These are phyloP conservation scores for Orthonevra nobilis DNA, from an alignment of 2,888 invertebrate genomes.

Conservation along the genomic window DNA sequence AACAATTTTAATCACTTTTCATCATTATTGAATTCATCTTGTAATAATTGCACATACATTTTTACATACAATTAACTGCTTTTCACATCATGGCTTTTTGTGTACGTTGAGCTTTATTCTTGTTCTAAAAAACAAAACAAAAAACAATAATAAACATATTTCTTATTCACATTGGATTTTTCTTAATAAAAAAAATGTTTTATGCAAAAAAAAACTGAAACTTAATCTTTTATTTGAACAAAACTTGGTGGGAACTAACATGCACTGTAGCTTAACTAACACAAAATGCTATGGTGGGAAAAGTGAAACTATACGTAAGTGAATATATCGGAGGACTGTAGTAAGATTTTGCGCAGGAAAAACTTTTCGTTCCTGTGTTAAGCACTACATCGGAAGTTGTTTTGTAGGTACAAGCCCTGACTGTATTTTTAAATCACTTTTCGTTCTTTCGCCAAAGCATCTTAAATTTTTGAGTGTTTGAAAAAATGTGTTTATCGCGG, in stretches of 20 bases:
- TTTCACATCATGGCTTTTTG: conserved; percentile 74
- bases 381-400: too few species aligned
- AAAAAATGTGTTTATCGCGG: too few species aligned
- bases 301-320: too few species aligned
- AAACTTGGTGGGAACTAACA: conserved; percentile 33
- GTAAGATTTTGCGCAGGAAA: too few species aligned
- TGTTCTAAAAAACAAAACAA: conserved; percentile 56
- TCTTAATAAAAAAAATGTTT: conserved; percentile 52
- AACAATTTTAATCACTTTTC: not conserved
- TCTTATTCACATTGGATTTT: conserved; percentile 73
- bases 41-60: conserved; percentile 10
- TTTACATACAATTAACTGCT: conserved; percentile 52
- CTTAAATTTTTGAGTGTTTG: too few species aligned
- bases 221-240: conserved; percentile 59
- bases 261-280: conserved; percentile 75
- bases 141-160: too few species aligned
- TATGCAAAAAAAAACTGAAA: conserved; percentile 55
- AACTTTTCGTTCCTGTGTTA: too few species aligned
- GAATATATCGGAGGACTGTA: too few species aligned
- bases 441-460: too few species aligned
- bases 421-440: too few species aligned
- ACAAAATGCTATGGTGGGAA: conserved; percentile 75
- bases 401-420: too few species aligned
- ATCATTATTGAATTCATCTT: conserved; percentile 43
- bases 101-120: conserved; percentile 74